Evolutionary conservation across 2,113 vertebrate species (phyloP).

Genomic region (Prunella himalayana): DNA sequence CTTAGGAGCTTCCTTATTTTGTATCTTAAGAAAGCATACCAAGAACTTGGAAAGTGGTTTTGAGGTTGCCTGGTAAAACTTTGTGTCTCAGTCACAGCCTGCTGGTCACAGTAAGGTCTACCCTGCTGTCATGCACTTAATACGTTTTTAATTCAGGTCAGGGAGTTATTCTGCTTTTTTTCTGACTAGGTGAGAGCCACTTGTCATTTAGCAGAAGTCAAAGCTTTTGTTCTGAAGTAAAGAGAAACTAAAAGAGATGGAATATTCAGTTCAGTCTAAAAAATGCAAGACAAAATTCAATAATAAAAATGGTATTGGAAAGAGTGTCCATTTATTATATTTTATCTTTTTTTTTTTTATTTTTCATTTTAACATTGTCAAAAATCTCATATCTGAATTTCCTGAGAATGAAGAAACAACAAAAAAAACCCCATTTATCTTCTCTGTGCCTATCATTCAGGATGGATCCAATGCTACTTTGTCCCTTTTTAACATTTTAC

Average conservation of each 20-base stretch:
- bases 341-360: background rate
- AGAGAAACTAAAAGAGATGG: background rate
- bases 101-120: background rate
- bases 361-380: background rate
- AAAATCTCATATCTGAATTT: background rate
- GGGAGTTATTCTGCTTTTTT: background rate
- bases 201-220: background rate
- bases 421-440: background rate
- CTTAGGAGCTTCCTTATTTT: background rate
- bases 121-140: background rate
- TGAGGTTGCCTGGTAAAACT: background rate
- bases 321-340: background rate
- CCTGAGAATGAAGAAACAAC: background rate
- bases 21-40: background rate
- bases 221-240: background rate
- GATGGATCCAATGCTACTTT: background rate
- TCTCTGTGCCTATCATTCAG: background rate
- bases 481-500: background rate
- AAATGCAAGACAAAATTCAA: background rate
- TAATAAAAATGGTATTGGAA: background rate
- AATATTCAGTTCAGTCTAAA: background rate
- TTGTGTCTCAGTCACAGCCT: background rate
- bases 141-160: background rate
- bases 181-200: background rate
- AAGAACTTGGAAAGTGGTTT: accelerated